Conservation (phyloP, 2,888 invertebrate genomes). For the Mechanitis mazaeus region DNA sequence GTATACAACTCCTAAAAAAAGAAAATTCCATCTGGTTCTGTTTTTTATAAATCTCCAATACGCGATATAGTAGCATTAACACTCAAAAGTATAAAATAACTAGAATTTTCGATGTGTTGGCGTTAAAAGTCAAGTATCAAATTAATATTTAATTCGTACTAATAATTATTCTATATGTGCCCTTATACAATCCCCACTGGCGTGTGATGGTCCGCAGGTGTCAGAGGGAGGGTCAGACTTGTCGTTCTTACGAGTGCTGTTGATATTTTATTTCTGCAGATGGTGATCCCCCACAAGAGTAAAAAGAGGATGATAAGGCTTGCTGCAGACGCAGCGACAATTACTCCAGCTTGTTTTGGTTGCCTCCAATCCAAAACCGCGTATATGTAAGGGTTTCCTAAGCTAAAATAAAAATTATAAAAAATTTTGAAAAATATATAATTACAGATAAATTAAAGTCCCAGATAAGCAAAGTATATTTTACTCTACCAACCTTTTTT, state of each 20-base stretch:
- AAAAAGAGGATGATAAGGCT: conserved; percentile 49
- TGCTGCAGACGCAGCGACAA: conserved; percentile 43
- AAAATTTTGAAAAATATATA: not conserved
- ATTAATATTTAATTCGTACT: not conserved
- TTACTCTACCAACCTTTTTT: too few relatives aligned
- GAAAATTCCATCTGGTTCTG: too few relatives aligned
- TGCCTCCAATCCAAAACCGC: conserved; percentile 85
- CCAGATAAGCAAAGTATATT: too few relatives aligned
- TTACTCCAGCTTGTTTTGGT: conserved; percentile 75
- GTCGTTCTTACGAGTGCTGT: conserved; percentile 43
- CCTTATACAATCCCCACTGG: conserved; percentile 34
- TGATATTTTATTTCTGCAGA: conserved; percentile 51
- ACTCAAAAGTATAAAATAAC: too few relatives aligned
- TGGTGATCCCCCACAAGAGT: conserved; percentile 44
- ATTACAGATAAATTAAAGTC: too few relatives aligned
- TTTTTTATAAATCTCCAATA: too few relatives aligned
- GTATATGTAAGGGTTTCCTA: conserved; percentile 83
- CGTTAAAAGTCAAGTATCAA: too few relatives aligned
- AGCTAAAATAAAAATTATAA: conserved; percentile 53
- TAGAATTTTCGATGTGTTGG: too few relatives aligned
- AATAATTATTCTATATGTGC: conserved; percentile 10
- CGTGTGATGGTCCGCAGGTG: conserved; percentile 42
- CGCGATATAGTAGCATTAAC: too few relatives aligned
- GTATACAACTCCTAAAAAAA: too few relatives aligned
- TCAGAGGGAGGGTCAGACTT: conserved; percentile 47